Base-by-base conservation (phyloP, 2,888 invertebrate genomes). In the Sinodicranocentrus sp. region DNA sequence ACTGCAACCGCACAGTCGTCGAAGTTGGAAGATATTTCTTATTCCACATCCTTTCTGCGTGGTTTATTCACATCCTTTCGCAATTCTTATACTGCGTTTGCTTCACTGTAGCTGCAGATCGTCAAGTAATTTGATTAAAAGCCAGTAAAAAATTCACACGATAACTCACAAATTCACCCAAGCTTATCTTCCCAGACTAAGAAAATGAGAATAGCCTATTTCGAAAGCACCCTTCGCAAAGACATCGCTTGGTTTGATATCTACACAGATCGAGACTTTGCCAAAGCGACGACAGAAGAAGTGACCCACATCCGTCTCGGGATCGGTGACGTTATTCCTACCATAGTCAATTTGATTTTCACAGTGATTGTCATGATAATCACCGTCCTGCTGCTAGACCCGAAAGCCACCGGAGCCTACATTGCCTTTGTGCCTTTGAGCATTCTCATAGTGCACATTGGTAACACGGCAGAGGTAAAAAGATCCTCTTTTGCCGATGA, bases 201-300 rank as follows among this genome's bases (percentile, higher is more conserved):
- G 19, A 67, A 54, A 33, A 43, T 85, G 3, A n/a, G 75, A 17
- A 25, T 65, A 1, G 76, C 82, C 0, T 87, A 85, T 44, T 82
- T 76, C 59, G 82, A 86, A 63, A 71, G 84, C 17, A 67, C 84
- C 59, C 26, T 85, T 1, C 39, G 77, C 10, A 87, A 86, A 52
- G 87, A 87, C 61, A 84, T 82, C 73, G 68, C 85, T 1, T 87
- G 86, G 86, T 83, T 84, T 68, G 85, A 87, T 17, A 68, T 59
- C 1, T 84, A 71, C 44, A 76, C 80, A 0, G 82, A 80, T 57
- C 77, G 84, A 2, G 84, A 85, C 43, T 84, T 85, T 39, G 71
- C 82, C 13, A 68, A 80, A 10, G 65, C 82, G 5, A 86, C 85
- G 73, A 85, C 70, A 0, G 54, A 82, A 84, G 85, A 82, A 28